Percentiles rank a stretch among this genome's conserved stretches.
Evolutionary conservation across 2,888 invertebrate genomes (phyloP).

Genomic region (Enchytraeus crypticus): DNA sequence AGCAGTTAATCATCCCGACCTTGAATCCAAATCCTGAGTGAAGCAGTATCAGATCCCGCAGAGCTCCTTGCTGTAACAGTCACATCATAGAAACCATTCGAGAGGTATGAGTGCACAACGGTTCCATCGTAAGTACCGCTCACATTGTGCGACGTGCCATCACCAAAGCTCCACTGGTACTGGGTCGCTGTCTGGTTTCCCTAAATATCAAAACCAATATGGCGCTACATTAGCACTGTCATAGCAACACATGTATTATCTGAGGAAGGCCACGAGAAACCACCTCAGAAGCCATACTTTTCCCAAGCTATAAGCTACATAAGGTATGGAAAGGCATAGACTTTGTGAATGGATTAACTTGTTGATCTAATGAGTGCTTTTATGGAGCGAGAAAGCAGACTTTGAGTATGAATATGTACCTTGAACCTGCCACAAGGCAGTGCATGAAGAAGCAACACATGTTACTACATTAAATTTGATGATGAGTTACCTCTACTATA

Average conservation of each 20-base stretch:
- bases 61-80: constrained; percentile 31
- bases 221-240: background rate
- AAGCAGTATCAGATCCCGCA: background rate
- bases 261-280: no score
- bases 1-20: background rate
- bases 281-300: no score
- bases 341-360: no score
- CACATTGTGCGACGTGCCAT: constrained; percentile 8
- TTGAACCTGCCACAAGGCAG: no score
- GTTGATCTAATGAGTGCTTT: no score
- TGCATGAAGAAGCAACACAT: no score
- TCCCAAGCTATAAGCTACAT: no score
- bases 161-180: constrained; percentile 34
- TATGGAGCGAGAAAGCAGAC: no score
- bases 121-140: background rate
- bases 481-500: no score
- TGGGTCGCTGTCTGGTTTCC: constrained; percentile 31
- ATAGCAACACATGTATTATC: constrained; percentile 10
- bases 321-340: no score
- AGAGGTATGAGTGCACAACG: constrained; percentile 22
- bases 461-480: no score
- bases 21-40: background rate
- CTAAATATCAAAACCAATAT: constrained; percentile 15
- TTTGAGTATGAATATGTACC: no score
- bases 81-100: constrained; percentile 30